Base-by-base conservation (phyloP, 2,113 vertebrate genomes). In the Danio rerio region DNA sequence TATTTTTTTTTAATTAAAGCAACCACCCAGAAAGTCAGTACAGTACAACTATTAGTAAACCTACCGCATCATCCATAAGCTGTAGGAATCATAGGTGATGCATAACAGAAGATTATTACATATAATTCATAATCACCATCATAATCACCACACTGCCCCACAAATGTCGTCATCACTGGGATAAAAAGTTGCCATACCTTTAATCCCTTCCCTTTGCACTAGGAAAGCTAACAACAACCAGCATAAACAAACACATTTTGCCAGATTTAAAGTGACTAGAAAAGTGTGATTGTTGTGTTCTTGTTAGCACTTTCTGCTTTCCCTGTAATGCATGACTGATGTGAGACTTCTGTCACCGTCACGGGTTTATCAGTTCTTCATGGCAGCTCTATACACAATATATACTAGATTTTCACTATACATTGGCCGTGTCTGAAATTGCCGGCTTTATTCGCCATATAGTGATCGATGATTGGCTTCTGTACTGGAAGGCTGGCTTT, bases 91-190 rank as follows among this genome's bases (percentile, higher is more conserved):
- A 42, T 4, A n/a, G 31, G 7, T 56, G n/a, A 68, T 10, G 42
- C 42, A 68, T 15, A 50, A 47, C 5, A 70, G n/a, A n/a, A 47
- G 16, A 56, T 56, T 43, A 56, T 18, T 42, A 5, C 43, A 9
- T 56, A 55, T 42, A 55, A 73, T 55, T 55, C 45, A n/a, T 73
- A 56, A 75, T 21, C 11, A 7, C n/a, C n/a, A 2, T 55, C 70
- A 72, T 72, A 72, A 42, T 55, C 50, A 72, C 8, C 70, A 72
- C 49, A 40, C 20, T 53, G 70, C 12, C 69, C 13, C 12, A 55
- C 13, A 73, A 56, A 59, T 45, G 0, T 58, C 13, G 15, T 43
- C 21, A 73, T 73, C 5, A 10, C 13, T 73, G 50, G 71, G 5
- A 12, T 45, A 75, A 58, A 59, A 20, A 53, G 9, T 58, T 58